Percentiles rank a stretch among this genome's conserved stretches.
phyloP scores from a whole-genome alignment of 2,888 invertebrate species.

The Drosophila parthenogenetica region DNA sequence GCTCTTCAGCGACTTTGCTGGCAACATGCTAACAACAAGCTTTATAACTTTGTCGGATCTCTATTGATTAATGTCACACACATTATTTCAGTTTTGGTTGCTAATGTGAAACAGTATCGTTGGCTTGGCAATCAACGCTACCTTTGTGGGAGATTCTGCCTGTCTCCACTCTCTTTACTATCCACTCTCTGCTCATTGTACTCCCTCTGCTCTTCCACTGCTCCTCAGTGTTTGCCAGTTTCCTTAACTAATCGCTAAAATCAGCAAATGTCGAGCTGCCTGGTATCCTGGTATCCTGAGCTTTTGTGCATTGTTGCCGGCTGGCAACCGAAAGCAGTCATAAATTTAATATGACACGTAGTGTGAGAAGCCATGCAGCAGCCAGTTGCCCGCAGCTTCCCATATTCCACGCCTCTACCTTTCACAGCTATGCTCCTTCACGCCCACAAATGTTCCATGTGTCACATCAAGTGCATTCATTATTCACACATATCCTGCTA shows the following conservation, averaged over 20 bases:
- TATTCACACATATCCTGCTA: slow-evolving; percentile 80
- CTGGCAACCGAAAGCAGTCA: slow-evolving; percentile 46
- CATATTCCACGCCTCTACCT: background rate
- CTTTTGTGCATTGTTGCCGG: slow-evolving; percentile 33
- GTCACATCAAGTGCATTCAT: slow-evolving; percentile 64
- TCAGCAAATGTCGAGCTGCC: slow-evolving; percentile 41
- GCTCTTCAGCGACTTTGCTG: background rate
- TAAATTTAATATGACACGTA: slow-evolving; percentile 74
- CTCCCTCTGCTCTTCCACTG: too few species aligned
- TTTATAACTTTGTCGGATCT: background rate
- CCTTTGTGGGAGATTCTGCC: background rate
- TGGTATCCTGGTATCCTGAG: slow-evolving; percentile 8
- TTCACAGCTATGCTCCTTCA: background rate
- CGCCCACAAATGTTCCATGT: slow-evolving; percentile 21
- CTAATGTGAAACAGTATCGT: slow-evolving; percentile 42
- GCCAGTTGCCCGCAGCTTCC: background rate
- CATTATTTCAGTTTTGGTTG: slow-evolving; percentile 33
- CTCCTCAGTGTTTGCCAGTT: background rate
- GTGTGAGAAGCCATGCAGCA: slow-evolving; percentile 29
- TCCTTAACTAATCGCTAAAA: slow-evolving; percentile 55
- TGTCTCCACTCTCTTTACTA: background rate
- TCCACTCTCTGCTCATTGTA: background rate
- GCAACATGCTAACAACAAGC: slow-evolving; percentile 3
- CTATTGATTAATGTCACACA: slow-evolving; percentile 44
- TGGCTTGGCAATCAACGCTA: slow-evolving; percentile 3